Evolutionary conservation across 2,113 vertebrate species (phyloP).

Genomic region (Paradoxurus hermaphroditus): DNA sequence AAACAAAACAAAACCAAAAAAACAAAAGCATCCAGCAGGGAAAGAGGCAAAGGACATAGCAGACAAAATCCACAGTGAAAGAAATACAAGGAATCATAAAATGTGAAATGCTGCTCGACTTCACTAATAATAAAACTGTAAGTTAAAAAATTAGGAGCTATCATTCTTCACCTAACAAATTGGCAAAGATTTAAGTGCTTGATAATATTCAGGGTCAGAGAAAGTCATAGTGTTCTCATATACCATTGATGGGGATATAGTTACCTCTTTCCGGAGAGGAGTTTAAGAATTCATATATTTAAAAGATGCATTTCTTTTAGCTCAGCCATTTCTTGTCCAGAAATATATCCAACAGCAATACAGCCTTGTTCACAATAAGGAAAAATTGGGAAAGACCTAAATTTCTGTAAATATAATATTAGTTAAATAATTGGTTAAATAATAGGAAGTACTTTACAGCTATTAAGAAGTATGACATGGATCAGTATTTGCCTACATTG

Average conservation of each 20-base stretch:
- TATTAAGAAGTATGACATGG: neutral
- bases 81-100: conserved; percentile 58
- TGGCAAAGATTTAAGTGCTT: conserved; percentile 49
- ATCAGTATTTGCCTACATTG: neutral
- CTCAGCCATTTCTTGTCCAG: neutral
- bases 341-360: neutral
- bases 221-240: neutral
- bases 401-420: neutral
- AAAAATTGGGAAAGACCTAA: neutral
- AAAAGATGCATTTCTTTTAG: conserved; percentile 14
- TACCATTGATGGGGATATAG: neutral
- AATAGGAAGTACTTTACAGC: neutral
- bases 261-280: conserved; percentile 33
- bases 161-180: conserved; percentile 34
- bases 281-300: conserved; percentile 32
- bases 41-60: neutral
- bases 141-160: conserved; percentile 32
- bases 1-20: neutral
- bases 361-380: conserved; percentile 10
- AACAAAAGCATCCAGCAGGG: neutral
- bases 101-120: conserved; percentile 18
- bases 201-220: conserved; percentile 34
- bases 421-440: conserved; percentile 7
- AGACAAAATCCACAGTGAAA: conserved; percentile 34
- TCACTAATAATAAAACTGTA: conserved; percentile 56